phyloP scores from a whole-genome alignment of 2,888 invertebrate species.

The Dorcus hopei region DNA sequence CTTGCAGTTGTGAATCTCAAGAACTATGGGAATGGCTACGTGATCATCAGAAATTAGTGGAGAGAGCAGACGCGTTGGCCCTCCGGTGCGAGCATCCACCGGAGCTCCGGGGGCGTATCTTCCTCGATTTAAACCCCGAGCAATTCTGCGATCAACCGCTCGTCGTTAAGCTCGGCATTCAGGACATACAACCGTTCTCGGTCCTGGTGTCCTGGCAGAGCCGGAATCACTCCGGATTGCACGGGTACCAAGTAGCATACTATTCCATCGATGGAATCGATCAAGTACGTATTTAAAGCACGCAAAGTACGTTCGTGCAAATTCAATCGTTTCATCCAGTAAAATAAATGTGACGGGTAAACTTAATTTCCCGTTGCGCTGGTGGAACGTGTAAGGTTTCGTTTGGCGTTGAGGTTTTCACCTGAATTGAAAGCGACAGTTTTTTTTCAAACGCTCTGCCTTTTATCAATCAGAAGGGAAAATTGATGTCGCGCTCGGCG shows the following conservation, averaged over 20 bases:
- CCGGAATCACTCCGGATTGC: conserved; percentile 79
- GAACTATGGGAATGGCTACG: conserved; percentile 91
- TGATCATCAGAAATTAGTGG: conserved; percentile 76
- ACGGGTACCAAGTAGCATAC: conserved; percentile 83
- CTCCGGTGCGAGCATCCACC: conserved; percentile 82
- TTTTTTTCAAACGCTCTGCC: no score
- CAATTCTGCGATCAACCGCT: conserved; percentile 83
- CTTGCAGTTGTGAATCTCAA: conserved; percentile 86
- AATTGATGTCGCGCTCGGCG: no score
- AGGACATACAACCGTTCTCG: conserved; percentile 84
- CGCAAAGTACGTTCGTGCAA: background rate
- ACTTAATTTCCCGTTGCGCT: background rate
- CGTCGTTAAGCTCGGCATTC: conserved; percentile 79
- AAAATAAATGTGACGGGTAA: background rate
- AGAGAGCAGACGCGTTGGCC: conserved; percentile 55
- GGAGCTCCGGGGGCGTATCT: conserved; percentile 70
- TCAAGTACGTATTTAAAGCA: conserved; percentile 48
- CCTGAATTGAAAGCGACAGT: no score
- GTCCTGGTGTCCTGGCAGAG: conserved; percentile 88
- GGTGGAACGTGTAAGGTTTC: no score
- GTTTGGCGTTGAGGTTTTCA: no score
- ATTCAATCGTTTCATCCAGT: background rate
- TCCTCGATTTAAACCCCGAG: conserved; percentile 75
- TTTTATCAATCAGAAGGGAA: no score
- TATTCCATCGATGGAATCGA: conserved; percentile 64